Percentiles rank a stretch among this genome's conserved stretches.
Evolutionary conservation across 1,140 invertebrate species (phyloP).

Genomic region (Wasmannia auropunctata): DNA sequence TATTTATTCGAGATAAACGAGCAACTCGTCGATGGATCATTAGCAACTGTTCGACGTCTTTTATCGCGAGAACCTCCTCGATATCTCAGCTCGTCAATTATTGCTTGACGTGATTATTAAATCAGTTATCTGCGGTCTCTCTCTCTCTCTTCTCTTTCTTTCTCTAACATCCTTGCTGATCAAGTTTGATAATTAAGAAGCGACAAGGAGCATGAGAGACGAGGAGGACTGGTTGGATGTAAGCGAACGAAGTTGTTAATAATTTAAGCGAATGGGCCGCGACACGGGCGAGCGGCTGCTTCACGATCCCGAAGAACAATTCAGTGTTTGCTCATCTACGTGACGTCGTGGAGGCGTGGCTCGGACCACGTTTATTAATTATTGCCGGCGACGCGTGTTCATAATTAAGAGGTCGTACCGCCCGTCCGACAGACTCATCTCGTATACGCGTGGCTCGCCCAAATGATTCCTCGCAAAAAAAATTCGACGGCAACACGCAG

Average conservation of each 20-base stretch:
- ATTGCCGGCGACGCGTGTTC: constrained; percentile 58
- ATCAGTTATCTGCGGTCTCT: background rate
- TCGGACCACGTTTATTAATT: constrained; percentile 60
- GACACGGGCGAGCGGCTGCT: background rate
- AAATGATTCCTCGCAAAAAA: constrained; percentile 46
- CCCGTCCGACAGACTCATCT: background rate
- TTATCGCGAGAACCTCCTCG: background rate
- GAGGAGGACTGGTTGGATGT: constrained; percentile 2
- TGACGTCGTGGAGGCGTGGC: constrained; percentile 25
- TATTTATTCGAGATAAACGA: background rate
- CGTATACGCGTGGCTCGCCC: background rate
- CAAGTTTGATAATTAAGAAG: constrained; percentile 65
- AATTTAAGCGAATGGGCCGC: constrained; percentile 48
- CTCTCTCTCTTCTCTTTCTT: background rate
- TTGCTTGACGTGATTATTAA: constrained; percentile 41
- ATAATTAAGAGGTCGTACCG: constrained; percentile 66
- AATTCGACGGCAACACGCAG: background rate
- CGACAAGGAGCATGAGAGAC: background rate
- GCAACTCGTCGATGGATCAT: background rate
- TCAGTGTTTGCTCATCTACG: constrained; percentile 39
- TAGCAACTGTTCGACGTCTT: background rate
- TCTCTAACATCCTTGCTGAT: background rate
- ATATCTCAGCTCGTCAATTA: constrained; percentile 8
- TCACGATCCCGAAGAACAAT: constrained; percentile 53
- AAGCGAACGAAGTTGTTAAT: constrained; percentile 66